Base-by-base conservation (phyloP, 2,797 vertebrate genomes). In the Cygnus olor region DNA sequence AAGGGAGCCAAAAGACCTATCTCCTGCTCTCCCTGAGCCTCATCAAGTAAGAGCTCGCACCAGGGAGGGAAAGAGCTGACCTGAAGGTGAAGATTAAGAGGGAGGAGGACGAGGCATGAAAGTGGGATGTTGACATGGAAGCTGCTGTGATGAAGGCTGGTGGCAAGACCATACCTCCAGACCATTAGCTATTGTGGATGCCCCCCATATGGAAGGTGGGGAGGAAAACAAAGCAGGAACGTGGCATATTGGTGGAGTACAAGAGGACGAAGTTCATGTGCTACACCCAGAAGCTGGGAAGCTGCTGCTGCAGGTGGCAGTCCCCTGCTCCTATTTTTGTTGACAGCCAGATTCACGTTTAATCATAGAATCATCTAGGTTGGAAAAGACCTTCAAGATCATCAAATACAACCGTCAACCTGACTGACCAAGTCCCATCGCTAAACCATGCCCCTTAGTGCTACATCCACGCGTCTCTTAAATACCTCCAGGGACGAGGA, bases 11-110 rank as follows among this genome's bases (percentile, higher is more conserved):
- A 36, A 27, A 92, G 22, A 80, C 44, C 11, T 12, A 25, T 6
- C 14, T 80, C 21, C 56, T 56, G 21, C 32, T 61, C 22, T 66
- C 32, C 9, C 40, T 40, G 21, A 74, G 47, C 44, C 70, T 25
- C 81, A 83, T 1, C 0, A 0, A 53, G n/a, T 12, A 27, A 45
- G 6, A 44, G 15, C 11, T 65, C 3, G 1, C 25, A 44, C 7
- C 20, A 44, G 14, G 24, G 61, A 70, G 15, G 6, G 20, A 53
- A 51, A 64, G 44, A 82, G 38, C 44, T 45, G 38, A 68, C 8
- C 22, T 18, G 12, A 63, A 79, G 20, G 27, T 38, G 24, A 86
- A 60, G 40, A 57, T 32, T 36, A 56, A 66, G 51, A 81, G 27
- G 4, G 51, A 81, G 27, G 4, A 91, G 6, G 70, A 73, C 0